Conservation (phyloP, 2,888 invertebrate genomes). For the Tuberolachnus salignus region DNA sequence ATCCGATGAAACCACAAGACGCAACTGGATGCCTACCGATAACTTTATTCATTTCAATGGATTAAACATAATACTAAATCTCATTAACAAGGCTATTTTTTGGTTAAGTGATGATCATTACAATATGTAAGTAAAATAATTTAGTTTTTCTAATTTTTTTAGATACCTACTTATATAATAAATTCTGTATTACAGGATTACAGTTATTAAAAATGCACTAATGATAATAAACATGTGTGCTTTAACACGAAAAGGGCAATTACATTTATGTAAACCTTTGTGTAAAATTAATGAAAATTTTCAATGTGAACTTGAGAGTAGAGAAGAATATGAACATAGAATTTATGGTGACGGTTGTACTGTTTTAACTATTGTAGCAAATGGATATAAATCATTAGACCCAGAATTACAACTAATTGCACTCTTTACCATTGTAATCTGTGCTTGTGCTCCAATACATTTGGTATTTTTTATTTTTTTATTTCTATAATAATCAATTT, state of each 20-base stretch:
- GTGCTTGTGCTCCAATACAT: slow-evolving; percentile 88
- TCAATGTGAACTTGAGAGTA: too few species aligned
- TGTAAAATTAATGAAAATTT: slow-evolving; percentile 62
- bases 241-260: slow-evolving; percentile 81
- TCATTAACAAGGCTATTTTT: slow-evolving; percentile 85
- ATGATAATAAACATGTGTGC: slow-evolving; percentile 91
- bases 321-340: slow-evolving; percentile 78
- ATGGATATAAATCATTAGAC: slow-evolving; percentile 89
- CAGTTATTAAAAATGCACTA: slow-evolving; percentile 79
- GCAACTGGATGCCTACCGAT: slow-evolving; percentile 87
- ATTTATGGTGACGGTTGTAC: slow-evolving; percentile 79
- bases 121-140: too few species aligned
- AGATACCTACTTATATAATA: too few species aligned
- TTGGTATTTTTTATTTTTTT: slow-evolving; percentile 67
- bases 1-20: slow-evolving; percentile 71
- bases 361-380: slow-evolving; percentile 83
- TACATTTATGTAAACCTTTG: slow-evolving; percentile 71
- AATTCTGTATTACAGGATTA: slow-evolving; percentile 67
- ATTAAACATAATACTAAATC: slow-evolving; percentile 78
- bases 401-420: slow-evolving; percentile 92
- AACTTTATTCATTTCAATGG: slow-evolving; percentile 84
- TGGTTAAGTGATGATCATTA: too few species aligned
- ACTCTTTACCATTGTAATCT: slow-evolving; percentile 87
- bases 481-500: neutral
- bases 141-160: too few species aligned